A percentile compares a stretch with the other conserved stretches of the same genome.
Evolutionary conservation across 2,888 invertebrate genomes (phyloP).

Genomic region (Fissipunctia ypsillon): DNA sequence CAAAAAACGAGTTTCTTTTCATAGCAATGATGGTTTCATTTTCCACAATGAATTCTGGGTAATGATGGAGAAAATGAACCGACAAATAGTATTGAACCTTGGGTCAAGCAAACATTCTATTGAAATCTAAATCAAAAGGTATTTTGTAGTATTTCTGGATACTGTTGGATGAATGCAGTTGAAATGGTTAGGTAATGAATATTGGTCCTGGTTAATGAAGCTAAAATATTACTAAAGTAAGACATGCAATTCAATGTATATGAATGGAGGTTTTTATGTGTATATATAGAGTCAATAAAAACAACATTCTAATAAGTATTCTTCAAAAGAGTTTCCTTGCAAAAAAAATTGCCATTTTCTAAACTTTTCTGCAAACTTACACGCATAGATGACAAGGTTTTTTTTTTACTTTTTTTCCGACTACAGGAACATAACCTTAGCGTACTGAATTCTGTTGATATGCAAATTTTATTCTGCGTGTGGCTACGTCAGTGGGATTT

Average conservation of each 20-base stretch:
- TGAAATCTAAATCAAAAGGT: slow-evolving; percentile 6
- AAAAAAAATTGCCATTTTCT: too few relatives aligned
- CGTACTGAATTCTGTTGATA: slow-evolving; percentile 4
- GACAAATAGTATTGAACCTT: neutral
- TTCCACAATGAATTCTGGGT: neutral
- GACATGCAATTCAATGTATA: neutral
- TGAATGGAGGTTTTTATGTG: neutral
- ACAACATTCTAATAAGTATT: too few relatives aligned
- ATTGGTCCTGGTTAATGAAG: neutral
- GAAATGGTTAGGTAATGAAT: neutral
- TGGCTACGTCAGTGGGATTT: slow-evolving; percentile 18
- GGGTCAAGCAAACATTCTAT: neutral
- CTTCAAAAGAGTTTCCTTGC: too few relatives aligned
- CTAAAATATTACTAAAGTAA: neutral
- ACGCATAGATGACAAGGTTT: neutral
- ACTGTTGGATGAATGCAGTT: neutral
- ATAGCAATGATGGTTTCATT: slow-evolving; percentile 11
- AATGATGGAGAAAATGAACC: slow-evolving; percentile 1
- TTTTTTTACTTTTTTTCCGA: neutral
- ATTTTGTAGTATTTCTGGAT: neutral
- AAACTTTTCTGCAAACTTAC: neutral
- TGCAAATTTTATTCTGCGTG: slow-evolving; percentile 45
- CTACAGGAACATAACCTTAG: neutral
- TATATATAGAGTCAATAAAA: too few relatives aligned
- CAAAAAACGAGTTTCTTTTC: neutral